Percentiles rank a stretch among this genome's conserved stretches.
These are phyloP conservation scores for Plodia interpunctella DNA, from an alignment of 1,140 invertebrate species.

Conservation along the genomic window DNA sequence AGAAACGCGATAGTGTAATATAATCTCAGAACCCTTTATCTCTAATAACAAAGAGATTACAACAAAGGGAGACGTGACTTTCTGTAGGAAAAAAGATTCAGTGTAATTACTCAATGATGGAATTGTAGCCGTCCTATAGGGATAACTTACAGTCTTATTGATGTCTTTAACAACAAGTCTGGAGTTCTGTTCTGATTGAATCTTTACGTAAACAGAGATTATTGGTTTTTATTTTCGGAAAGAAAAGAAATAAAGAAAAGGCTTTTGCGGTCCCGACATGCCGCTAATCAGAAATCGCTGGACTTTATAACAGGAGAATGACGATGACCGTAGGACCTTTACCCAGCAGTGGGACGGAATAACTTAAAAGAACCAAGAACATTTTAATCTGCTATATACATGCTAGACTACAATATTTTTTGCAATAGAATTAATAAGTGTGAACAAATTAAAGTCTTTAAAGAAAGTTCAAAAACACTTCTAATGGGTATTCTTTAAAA, in stretches of 20 bases:
- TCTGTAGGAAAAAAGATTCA: background rate
- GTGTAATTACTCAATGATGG: background rate
- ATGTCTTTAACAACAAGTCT: background rate
- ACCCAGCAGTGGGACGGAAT: no score
- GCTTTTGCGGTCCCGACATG: no score
- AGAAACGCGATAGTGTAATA: slow-evolving; percentile 4
- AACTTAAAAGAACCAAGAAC: no score
- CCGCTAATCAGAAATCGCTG: no score
- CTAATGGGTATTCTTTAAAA: background rate
- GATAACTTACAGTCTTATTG: background rate
- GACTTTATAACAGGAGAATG: no score
- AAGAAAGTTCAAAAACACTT: background rate
- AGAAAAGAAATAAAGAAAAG: no score
- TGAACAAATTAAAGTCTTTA: no score
- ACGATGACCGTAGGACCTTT: no score
- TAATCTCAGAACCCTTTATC: slow-evolving; percentile 2
- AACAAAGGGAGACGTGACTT: background rate
- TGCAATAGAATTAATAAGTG: no score
- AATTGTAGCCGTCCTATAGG: background rate
- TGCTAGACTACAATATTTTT: no score
- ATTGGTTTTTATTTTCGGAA: no score
- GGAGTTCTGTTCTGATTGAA: background rate
- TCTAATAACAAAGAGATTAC: background rate
- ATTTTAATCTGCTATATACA: no score
- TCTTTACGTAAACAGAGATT: background rate